Evolutionary conservation across 1,140 invertebrate genomes (phyloP), one percentile per base, ranked within the genome.

Genomic region (Berghia stephanieae): DNA sequence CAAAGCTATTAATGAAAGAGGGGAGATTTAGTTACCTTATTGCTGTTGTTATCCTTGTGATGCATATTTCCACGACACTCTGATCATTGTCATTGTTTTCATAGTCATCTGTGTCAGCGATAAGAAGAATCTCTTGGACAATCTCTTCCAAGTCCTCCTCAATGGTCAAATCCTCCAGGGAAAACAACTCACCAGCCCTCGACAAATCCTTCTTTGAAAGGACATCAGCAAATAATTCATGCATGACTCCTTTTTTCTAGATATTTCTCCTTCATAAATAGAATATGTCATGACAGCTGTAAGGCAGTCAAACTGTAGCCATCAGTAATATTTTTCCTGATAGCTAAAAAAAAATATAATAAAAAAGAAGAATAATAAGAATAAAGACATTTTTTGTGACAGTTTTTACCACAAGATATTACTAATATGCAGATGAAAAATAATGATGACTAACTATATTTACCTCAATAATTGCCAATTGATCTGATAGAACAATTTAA

Each of bases 31-130:
- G 79, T 77, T 87, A 93, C 92, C 92, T 91, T 66, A 97, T 94
- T 82, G 95, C 95, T 78, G 95, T 95, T 36, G 95, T 96, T 10
- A 96, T 93, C 75, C 95, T 90, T 1, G 95, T 96, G 42, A 97
- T 93, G 89, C 95, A 96, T 83, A 97, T 97, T 90, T 97, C 96
- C 77, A 97, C 95, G 68, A 97, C 94, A 85, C 95, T 96, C 89
- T 97, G 96, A 89, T 96, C 95, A 91, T 96, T 95, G 85, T 95
- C 94, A 90, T 95, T 96, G 73, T 93, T 92, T 2, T 93, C 92
- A 86, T 96, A 97, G 82, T 95, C 94, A 8, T 93, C 91, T 72
- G 93, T 91, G 75, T 94, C 94, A 60, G 94, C 93, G 79, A 96
- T 96, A 76, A 93, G 92, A 82, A 93, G 92, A 82, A 97, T 96